Conservation (phyloP, 2,888 invertebrate species). For the Laothoe populi region DNA sequence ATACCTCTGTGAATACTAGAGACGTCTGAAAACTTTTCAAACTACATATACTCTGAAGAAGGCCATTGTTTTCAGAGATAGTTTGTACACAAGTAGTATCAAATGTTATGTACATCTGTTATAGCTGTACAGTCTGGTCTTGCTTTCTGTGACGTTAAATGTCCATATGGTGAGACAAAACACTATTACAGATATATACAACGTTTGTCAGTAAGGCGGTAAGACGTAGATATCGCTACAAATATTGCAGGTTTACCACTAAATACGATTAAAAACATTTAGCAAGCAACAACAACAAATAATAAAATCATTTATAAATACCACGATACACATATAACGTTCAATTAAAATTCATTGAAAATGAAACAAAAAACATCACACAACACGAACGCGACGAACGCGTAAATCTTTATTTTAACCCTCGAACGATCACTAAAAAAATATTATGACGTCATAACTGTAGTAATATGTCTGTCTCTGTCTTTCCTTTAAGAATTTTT, state of each 20-base stretch:
- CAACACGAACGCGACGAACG: conserved; percentile 45
- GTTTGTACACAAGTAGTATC: no score
- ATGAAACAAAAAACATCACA: conserved; percentile 41
- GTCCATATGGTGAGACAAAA: no score
- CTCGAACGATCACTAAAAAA: conserved; percentile 25
- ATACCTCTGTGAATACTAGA: no score
- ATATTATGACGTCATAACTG: not conserved
- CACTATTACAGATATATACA: no score
- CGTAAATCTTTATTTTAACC: conserved; percentile 21
- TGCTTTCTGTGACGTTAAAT: no score
- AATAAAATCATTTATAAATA: conserved; percentile 38
- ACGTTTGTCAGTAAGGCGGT: no score
- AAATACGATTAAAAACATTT: conserved; percentile 28
- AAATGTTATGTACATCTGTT: no score
- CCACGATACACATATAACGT: conserved; percentile 51
- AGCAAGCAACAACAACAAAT: conserved; percentile 48
- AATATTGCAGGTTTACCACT: conserved; percentile 15
- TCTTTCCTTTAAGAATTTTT: not conserved
- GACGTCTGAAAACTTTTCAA: no score
- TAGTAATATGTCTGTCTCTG: not conserved
- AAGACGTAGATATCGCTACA: conserved; percentile 11
- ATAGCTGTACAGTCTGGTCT: no score
- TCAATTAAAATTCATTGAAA: conserved; percentile 52
- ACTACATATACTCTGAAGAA: no score
- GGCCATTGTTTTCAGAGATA: no score